Evolutionary conservation across 2,113 vertebrate genomes (phyloP), one percentile per base, ranked within the genome.

Genomic region (Gallinago paraguaiae): DNA sequence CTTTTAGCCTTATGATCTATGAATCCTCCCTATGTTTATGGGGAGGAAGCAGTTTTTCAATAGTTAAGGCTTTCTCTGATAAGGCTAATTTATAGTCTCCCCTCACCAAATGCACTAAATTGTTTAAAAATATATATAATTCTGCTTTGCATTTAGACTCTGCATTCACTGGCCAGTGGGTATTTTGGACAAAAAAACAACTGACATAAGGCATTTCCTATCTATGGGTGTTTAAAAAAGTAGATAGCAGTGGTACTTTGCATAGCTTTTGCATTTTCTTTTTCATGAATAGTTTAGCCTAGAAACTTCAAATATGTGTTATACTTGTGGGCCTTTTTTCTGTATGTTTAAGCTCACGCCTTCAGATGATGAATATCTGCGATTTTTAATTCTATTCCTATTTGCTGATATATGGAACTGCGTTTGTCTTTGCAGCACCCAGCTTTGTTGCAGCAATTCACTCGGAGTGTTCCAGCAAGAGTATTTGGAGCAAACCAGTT

Each of bases 31-130:
- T 53, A 7, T 10, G 7, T 76, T 91, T 82, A 79, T 43, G 45
- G 60, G 86, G 39, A 93, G 12, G 31, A 95, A 91, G 61, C 37
- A 92, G 92, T 60, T 94, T 96, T 93, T 92, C 77, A 90, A 35
- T 46, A 81, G 24, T 75, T 60, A 54, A 88, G 60, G 33, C 56
- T 85, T 69, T 50, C 57, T 90, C 71, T 78, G 76, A 78, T 93
- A 90, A 90, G 65, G 41, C 11, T 82, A 90, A 88, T 88, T 93
- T 95, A 76, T 43, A 88, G 31, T 43, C 45, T 86, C 25, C 14
- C 75, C 69, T 18, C 33, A 82, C 6, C 24, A 87, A 86, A 79
- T 45, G 31, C 23, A 86, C 53, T 83, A 48, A 50, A 45, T 37
- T 70, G 25, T 37, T 43, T 7, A 54, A 69, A 17, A 23, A 22